A percentile compares a stretch with the other conserved stretches of the same genome.
Conservation (phyloP, 2,113 vertebrate species). For the Amphiprion percula region DNA sequence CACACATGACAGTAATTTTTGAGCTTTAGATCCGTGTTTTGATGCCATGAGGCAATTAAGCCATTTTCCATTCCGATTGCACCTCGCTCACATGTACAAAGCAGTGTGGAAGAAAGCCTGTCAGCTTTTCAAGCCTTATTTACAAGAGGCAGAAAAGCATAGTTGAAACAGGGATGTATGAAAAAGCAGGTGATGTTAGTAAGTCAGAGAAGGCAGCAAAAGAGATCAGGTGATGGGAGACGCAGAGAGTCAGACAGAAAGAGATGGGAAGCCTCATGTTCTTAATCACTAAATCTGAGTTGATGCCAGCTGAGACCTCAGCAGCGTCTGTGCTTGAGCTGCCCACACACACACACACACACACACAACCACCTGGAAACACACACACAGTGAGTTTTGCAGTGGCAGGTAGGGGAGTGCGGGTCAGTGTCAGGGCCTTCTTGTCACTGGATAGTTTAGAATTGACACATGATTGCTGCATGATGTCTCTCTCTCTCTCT, state of each 20-base stretch:
- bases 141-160: neutral
- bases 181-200: neutral
- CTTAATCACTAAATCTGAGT: slow-evolving; percentile 36
- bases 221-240: neutral
- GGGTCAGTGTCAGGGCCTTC: slow-evolving; percentile 55
- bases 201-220: neutral
- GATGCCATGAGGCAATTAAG: neutral
- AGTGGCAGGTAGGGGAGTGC: slow-evolving; percentile 37
- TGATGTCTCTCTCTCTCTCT: slow-evolving; percentile 37
- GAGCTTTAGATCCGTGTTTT: neutral
- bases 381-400: slow-evolving; percentile 20
- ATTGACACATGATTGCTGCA: slow-evolving; percentile 68
- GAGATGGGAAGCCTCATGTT: slow-evolving; percentile 19
- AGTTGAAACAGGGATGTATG: neutral
- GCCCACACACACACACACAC: slow-evolving; percentile 12
- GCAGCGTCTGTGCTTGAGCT: neutral
- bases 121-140: neutral
- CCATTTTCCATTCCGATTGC: neutral
- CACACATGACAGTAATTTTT: neutral
- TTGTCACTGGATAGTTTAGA: slow-evolving; percentile 63
- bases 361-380: neutral
- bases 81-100: neutral
- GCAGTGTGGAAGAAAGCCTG: neutral
- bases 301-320: slow-evolving; percentile 63
- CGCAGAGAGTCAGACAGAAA: slow-evolving; percentile 1